These are phyloP conservation scores for Meriones unguiculatus DNA, from an alignment of 2,113 vertebrate species.

Conservation along the genomic window DNA sequence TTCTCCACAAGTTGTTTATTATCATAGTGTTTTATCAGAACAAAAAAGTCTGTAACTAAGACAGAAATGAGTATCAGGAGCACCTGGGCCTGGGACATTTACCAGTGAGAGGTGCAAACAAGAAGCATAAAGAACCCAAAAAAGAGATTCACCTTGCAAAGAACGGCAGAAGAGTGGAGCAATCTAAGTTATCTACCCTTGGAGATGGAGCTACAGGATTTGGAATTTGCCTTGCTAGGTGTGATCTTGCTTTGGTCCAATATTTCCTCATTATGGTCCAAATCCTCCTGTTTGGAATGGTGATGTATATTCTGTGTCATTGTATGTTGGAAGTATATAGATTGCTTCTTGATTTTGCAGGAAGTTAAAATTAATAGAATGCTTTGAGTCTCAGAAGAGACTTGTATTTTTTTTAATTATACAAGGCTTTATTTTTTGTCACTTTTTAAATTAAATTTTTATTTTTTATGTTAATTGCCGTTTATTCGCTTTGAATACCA, in stretches of 20 bases:
- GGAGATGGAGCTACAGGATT: neutral
- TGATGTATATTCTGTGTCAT: neutral
- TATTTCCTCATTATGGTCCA: neutral
- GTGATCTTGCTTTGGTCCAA: neutral
- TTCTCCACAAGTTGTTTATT: neutral
- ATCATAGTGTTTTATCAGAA: neutral
- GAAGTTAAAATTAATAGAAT: neutral
- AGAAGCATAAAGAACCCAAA: neutral
- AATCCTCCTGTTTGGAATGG: neutral
- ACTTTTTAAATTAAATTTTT: too few relatives aligned
- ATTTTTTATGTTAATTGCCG: too few relatives aligned
- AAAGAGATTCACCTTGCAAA: neutral
- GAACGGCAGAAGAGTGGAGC: neutral
- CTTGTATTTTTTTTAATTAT: neutral
- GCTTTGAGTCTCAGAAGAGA: neutral
- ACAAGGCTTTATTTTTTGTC: too few relatives aligned
- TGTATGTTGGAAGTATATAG: neutral
- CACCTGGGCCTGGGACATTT: neutral
- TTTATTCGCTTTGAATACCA: too few relatives aligned
- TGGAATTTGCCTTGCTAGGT: neutral
- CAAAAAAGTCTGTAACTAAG: neutral
- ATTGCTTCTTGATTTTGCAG: neutral
- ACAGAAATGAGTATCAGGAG: neutral
- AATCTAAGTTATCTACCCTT: neutral
- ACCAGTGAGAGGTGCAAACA: neutral